Base-by-base conservation (phyloP, 2,797 vertebrate species). In the Discoglossus pictus region DNA sequence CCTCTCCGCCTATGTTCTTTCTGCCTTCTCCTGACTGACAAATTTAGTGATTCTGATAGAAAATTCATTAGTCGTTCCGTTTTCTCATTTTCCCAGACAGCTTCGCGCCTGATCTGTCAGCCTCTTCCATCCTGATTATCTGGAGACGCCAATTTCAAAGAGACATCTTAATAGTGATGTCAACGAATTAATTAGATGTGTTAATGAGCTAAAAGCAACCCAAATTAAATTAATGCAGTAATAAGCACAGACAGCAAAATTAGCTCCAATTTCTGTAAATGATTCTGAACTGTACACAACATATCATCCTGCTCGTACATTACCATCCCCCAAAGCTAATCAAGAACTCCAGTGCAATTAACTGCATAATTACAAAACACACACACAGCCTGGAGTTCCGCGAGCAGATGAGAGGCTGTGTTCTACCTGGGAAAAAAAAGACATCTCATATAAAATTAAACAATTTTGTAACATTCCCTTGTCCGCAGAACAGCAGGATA, bases 141-240 rank as follows among this genome's bases (percentile, higher is more conserved):
- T 95, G 88, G 96, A 99, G 97, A 98, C 93, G 90, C 90, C 94
- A 94, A 93, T 98, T 98, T 99, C 95, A 97, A 96, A 98, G 94
- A 97, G 95, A 98, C 97, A 95, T 98, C 96, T 99, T 99, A 98
- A 99, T 98, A 97, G 96, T 93, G 94, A 97, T 98, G 97, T 98
- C 96, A 96, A 96, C 93, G 93, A 98, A 99, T 99, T 99, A 99
- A 99, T 99, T 99, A 99, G 96, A 98, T 94, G 97, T 98, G 97
- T 98, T 99, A 99, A 99, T 98, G 96, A 98, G 97, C 96, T 98
- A 99, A 98, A 99, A 97, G 96, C 94, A 98, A 93, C 94, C 93
- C 94, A 99, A 99, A 99, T 98, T 99, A 99, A 99, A 99, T 98
- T 99, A 99, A 98, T 98, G 94, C 94, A 92, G 95, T 95, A 94